phyloP scores from a whole-genome alignment of 2,888 invertebrate species.

The Volucella inflata region DNA sequence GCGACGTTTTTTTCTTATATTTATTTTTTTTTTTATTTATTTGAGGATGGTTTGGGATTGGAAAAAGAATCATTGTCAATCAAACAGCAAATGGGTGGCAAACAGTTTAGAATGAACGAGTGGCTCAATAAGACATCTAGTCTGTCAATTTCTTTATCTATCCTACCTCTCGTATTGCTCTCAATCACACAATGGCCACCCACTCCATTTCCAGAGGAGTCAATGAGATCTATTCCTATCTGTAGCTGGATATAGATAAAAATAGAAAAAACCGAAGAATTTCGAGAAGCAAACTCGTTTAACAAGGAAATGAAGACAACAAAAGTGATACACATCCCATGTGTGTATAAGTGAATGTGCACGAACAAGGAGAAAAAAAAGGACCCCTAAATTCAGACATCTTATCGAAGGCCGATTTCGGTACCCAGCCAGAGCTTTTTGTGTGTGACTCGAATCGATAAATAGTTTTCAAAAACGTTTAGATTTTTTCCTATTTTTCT shows the following conservation, averaged over 20 bases:
- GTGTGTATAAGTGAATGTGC: constrained; percentile 3
- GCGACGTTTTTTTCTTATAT: constrained; percentile 5
- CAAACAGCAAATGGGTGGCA: constrained; percentile 63
- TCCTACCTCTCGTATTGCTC: constrained; percentile 40
- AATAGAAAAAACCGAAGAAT: constrained; percentile 6
- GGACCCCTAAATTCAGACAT: constrained; percentile 34
- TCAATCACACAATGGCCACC: constrained; percentile 32
- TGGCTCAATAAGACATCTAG: constrained; percentile 70
- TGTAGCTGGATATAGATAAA: neutral
- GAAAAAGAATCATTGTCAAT: constrained; percentile 58
- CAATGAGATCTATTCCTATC: constrained; percentile 15
- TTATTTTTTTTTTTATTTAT: neutral
- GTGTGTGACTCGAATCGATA: constrained; percentile 68
- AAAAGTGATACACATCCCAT: constrained; percentile 40
- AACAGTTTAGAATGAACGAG: constrained; percentile 67
- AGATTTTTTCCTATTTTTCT: constrained; percentile 8
- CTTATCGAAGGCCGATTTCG: constrained; percentile 42
- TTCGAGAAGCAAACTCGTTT: constrained; percentile 43
- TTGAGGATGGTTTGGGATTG: neutral
- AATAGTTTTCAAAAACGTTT: constrained; percentile 59
- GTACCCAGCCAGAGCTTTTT: constrained; percentile 3
- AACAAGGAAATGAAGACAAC: constrained; percentile 68
- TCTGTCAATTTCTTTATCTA: constrained; percentile 58
- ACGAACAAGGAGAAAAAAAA: neutral
- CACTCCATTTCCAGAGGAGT: neutral